These are phyloP conservation scores for Arnoldichthys spilopterus DNA, from an alignment of 2,797 vertebrate species.

Conservation along the genomic window DNA sequence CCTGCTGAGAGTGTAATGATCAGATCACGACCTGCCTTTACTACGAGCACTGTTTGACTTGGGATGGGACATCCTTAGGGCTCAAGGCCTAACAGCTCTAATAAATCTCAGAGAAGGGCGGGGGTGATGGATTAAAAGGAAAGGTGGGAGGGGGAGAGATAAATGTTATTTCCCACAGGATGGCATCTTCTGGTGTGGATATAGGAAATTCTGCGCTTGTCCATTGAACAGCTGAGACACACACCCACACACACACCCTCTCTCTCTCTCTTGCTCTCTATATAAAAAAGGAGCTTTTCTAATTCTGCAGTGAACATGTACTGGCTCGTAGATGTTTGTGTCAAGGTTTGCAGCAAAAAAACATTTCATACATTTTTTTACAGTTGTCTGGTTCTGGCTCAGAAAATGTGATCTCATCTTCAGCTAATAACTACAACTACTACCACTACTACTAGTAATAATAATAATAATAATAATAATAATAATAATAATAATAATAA, in stretches of 20 bases:
- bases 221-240: slow-evolving; percentile 8
- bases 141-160: slow-evolving; percentile 23
- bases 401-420: no score
- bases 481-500: no score
- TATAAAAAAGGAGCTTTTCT: background rate
- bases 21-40: slow-evolving; percentile 7
- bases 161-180: slow-evolving; percentile 13
- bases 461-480: no score
- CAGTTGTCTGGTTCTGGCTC: no score
- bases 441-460: no score
- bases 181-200: background rate
- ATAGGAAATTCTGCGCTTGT: background rate
- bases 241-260: background rate
- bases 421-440: no score
- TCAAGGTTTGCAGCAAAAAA: no score
- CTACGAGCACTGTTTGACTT: slow-evolving; percentile 4
- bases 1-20: background rate
- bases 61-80: slow-evolving; percentile 17
- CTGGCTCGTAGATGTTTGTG: no score
- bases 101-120: background rate
- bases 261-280: background rate
- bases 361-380: no score
- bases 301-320: no score
- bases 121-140: slow-evolving; percentile 11
- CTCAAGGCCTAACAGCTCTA: background rate